These are phyloP conservation scores for Nanorana parkeri DNA, from an alignment of 2,113 vertebrate species.

Conservation along the genomic window DNA sequence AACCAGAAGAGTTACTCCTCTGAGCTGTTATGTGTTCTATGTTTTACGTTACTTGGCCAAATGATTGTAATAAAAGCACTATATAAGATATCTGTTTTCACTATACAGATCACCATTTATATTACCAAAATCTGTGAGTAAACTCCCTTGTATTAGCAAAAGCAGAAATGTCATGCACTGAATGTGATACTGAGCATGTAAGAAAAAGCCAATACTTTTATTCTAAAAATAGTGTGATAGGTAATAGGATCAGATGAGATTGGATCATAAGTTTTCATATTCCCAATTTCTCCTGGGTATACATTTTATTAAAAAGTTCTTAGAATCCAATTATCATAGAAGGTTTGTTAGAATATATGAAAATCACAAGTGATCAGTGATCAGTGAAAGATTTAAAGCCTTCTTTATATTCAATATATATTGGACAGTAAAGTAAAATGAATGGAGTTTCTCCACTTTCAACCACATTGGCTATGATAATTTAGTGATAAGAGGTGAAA, in stretches of 20 bases:
- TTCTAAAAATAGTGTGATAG: neutral
- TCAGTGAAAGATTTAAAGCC: neutral
- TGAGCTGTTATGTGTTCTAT: too few relatives aligned
- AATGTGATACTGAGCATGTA: neutral
- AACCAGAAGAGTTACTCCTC: too few relatives aligned
- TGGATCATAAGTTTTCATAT: neutral
- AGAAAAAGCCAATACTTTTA: neutral
- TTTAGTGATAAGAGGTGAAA: too few relatives aligned
- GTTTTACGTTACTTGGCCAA: too few relatives aligned
- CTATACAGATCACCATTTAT: too few relatives aligned
- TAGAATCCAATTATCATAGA: conserved; percentile 1
- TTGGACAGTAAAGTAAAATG: too few relatives aligned
- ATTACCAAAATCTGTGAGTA: too few relatives aligned
- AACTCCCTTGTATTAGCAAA: too few relatives aligned
- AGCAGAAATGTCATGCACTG: neutral
- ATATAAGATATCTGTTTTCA: too few relatives aligned
- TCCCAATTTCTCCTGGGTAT: neutral
- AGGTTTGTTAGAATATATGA: neutral
- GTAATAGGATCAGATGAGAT: neutral
- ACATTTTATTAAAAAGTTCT: neutral
- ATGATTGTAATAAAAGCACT: too few relatives aligned
- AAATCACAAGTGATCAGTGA: neutral
- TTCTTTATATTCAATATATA: neutral
- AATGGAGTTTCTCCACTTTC: too few relatives aligned
- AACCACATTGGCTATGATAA: too few relatives aligned